Percentiles rank a stretch among this genome's conserved stretches.
Conservation (phyloP, 1,140 invertebrate genomes). For the Orchesella cincta region DNA sequence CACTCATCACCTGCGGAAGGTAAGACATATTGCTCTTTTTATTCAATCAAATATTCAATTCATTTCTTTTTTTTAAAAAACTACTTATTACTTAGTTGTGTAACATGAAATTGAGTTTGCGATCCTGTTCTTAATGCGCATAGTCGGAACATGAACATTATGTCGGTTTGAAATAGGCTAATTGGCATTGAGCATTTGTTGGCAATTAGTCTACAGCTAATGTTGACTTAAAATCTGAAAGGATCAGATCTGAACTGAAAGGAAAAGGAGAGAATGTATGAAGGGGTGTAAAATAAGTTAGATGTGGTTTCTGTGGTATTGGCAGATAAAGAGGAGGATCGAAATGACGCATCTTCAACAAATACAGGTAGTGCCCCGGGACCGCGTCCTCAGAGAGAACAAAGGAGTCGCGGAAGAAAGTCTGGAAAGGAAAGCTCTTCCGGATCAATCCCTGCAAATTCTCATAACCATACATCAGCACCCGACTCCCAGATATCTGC, state of each 20-base stretch:
- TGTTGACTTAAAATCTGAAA: too few relatives aligned
- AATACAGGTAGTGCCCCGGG: constrained; percentile 23
- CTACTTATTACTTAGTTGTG: too few relatives aligned
- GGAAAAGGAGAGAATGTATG: background rate
- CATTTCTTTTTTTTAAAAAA: too few relatives aligned
- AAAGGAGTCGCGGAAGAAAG: constrained; percentile 41
- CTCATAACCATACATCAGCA: constrained; percentile 42
- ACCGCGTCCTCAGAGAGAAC: constrained; percentile 36
- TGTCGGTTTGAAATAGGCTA: too few relatives aligned
- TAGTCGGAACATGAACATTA: too few relatives aligned
- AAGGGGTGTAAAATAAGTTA: constrained; percentile 15
- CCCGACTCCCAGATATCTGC: constrained; percentile 37
- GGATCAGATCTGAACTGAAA: background rate
- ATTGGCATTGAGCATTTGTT: too few relatives aligned
- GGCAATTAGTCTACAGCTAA: too few relatives aligned
- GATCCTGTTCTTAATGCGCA: too few relatives aligned
- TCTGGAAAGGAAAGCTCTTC: constrained; percentile 34
- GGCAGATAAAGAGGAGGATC: constrained; percentile 40
- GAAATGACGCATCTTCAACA: constrained; percentile 30
- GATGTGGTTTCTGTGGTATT: constrained; percentile 31
- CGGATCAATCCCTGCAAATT: constrained; percentile 38
- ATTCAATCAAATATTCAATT: too few relatives aligned
- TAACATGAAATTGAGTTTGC: too few relatives aligned
- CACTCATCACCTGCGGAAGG: constrained; percentile 11
- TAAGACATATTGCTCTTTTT: background rate